Evolutionary conservation across 1,140 invertebrate species (phyloP).

Genomic region (Camponotus floridanus): DNA sequence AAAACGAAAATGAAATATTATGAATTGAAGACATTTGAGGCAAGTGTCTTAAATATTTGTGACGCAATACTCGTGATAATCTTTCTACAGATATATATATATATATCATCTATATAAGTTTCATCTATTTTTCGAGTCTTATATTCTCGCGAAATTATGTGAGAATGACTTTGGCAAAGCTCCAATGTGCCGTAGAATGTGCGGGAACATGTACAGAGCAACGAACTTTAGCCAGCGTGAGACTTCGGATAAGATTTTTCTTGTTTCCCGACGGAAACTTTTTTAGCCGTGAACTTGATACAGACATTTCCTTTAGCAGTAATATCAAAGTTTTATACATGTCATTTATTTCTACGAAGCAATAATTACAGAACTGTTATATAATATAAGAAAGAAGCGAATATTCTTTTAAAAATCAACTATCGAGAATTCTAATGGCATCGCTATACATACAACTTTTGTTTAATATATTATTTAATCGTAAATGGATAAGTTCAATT

Average conservation of each 20-base stretch:
- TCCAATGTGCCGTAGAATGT: conserved; percentile 69
- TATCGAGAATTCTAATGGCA: background rate
- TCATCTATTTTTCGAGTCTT: conserved; percentile 66
- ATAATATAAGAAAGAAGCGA: background rate
- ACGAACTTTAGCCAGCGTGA: conserved; percentile 73
- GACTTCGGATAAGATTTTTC: conserved; percentile 66
- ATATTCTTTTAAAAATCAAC: background rate
- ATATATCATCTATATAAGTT: conserved; percentile 16
- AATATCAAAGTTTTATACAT: conserved; percentile 21
- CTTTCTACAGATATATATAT: conserved; percentile 50
- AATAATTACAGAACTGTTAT: background rate
- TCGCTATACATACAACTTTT: background rate
- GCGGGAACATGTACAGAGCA: conserved; percentile 72
- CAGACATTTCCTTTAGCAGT: conserved; percentile 9
- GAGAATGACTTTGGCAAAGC: conserved; percentile 75
- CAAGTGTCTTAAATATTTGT: background rate
- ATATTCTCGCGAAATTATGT: conserved; percentile 72
- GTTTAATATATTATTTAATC: background rate
- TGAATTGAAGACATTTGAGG: background rate
- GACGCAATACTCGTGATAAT: conserved; percentile 16
- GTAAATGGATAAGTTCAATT: background rate
- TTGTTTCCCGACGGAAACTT: conserved; percentile 41
- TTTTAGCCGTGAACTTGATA: conserved; percentile 26
- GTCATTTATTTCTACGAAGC: background rate
- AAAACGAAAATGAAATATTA: background rate